Percentiles rank a stretch among this genome's conserved stretches.
Conservation (phyloP, 2,888 invertebrate species). For the Alsophila aescularia region DNA sequence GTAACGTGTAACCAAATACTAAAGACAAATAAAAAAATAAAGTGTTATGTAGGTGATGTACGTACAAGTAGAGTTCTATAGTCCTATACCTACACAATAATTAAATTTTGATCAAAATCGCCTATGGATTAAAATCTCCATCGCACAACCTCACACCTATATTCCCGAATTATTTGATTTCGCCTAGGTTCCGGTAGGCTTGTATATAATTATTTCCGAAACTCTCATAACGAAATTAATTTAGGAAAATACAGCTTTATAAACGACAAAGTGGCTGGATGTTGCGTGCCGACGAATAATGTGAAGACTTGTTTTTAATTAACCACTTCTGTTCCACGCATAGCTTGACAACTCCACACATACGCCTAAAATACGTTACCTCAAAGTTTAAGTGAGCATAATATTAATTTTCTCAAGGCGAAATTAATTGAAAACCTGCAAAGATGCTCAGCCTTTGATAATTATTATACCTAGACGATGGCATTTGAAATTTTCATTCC, state of each 20-base stretch:
- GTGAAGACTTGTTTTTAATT: slow-evolving; percentile 27
- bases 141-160: background rate
- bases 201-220: background rate
- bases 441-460: slow-evolving; percentile 6
- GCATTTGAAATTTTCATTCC: slow-evolving; percentile 18
- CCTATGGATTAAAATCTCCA: background rate
- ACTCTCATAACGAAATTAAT: slow-evolving; percentile 11
- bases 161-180: background rate
- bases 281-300: slow-evolving; percentile 32
- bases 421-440: slow-evolving; percentile 15
- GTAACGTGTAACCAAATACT: too few relatives aligned
- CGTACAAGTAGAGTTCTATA: too few relatives aligned
- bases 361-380: slow-evolving; percentile 16
- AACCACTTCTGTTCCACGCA: slow-evolving; percentile 26
- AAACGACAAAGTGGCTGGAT: slow-evolving; percentile 19
- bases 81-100: too few relatives aligned
- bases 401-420: slow-evolving; percentile 14
- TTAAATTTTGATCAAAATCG: too few relatives aligned
- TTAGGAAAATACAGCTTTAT: slow-evolving; percentile 14
- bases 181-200: background rate
- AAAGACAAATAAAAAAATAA: too few relatives aligned
- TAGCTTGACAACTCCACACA: slow-evolving; percentile 18
- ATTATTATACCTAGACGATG: slow-evolving; percentile 18
- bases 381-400: slow-evolving; percentile 21
- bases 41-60: too few relatives aligned